phyloP scores from a whole-genome alignment of 2,888 invertebrate genomes.

The Amphipyra berbera region DNA sequence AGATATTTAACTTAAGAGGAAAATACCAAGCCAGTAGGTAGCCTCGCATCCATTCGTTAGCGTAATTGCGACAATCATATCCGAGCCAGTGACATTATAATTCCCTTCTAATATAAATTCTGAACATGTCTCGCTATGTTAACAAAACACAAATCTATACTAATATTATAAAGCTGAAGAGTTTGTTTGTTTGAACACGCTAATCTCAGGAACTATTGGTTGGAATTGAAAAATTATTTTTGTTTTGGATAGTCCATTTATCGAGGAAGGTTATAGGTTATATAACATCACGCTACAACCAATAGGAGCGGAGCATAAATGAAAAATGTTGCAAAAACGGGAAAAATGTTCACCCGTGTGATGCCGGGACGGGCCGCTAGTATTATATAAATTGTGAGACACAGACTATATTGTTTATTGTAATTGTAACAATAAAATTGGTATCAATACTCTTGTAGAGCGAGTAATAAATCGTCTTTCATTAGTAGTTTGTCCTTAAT shows the following conservation, averaged over 20 bases:
- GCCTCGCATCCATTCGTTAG: conserved; percentile 20
- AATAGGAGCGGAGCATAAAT: too few relatives aligned
- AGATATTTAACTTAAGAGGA: conserved; percentile 1
- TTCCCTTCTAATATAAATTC: conserved; percentile 26
- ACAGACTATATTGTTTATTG: neutral
- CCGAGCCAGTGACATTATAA: conserved; percentile 17
- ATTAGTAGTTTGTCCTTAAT: conserved; percentile 17
- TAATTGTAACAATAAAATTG: conserved; percentile 21
- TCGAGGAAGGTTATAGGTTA: too few relatives aligned
- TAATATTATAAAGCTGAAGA: too few relatives aligned
- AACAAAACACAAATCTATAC: neutral
- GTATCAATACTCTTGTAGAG: conserved; percentile 13
- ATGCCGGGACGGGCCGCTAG: too few relatives aligned
- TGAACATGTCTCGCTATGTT: conserved; percentile 3
- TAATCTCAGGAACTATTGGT: too few relatives aligned
- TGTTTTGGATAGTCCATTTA: too few relatives aligned
- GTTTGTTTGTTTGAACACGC: too few relatives aligned
- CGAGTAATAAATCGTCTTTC: conserved; percentile 16
- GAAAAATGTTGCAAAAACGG: too few relatives aligned
- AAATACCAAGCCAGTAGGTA: neutral
- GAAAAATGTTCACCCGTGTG: too few relatives aligned
- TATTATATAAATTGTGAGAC: conserved; percentile 5
- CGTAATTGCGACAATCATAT: conserved; percentile 27
- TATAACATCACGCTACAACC: too few relatives aligned
- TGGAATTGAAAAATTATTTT: too few relatives aligned